Base-by-base conservation (phyloP, 2,888 invertebrate genomes). In the Tridacna crocea region DNA sequence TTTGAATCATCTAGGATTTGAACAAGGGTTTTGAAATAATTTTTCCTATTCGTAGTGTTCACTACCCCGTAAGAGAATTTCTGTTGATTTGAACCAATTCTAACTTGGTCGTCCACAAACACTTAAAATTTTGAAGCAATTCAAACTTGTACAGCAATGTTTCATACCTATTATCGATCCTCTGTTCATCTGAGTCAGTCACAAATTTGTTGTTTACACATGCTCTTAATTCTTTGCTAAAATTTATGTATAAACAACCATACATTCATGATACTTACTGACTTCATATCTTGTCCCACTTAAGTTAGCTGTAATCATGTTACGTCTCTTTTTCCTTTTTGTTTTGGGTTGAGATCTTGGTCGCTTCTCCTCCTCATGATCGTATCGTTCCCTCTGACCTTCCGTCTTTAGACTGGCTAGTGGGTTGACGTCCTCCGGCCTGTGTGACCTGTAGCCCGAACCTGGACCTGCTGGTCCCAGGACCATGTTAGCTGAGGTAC, bases 241-340 rank as follows among this genome's bases (percentile, higher is more conserved):
- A 36, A 36, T 4, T 36, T 8, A 36, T 4, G 8, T 36, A 36
- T 8, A 36, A 36, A 2, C 8, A 36, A 2, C 8, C 55, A 55
- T 15, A 3, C 55, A 55, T 55, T 55, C 55, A 55, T 19, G 19
- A 19, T 48, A 90, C 93, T 89, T 87, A 94, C 94, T 92, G 82
- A 94, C 90, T 82, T 94, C 93, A 89, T 94, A 94, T 89, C 93
- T 87, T 4, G 94, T 94, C 46, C 93, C 93, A 87, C 89, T 90
- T n/a, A 94, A 87, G 83, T 94, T 94, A 4, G 92, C 94, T 24
- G 93, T 91, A 36, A 94, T 87, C 46, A 87, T 82, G 72, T 88
- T 88, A 47, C 84, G 82, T 70, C 89, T 89, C 77, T 88, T 89
- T 77, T 90, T 91, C 80, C 89, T 83, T 65, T 89, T 91, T 24